Evolutionary conservation across 2,113 vertebrate species (phyloP).

Genomic region (Tragulus kanchil): DNA sequence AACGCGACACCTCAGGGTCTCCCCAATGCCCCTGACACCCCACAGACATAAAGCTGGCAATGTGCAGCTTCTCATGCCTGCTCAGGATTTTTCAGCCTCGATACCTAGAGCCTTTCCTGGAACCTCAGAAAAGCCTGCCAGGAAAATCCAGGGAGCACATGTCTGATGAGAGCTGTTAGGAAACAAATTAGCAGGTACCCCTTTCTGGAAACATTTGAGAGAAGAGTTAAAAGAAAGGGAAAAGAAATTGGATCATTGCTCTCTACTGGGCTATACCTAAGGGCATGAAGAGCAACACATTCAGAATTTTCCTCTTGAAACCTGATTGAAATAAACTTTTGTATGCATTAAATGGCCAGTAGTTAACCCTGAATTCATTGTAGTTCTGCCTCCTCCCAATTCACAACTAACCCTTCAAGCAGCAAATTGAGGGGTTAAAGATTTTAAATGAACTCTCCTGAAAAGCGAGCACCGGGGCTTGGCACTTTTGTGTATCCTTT

Average conservation of each 20-base stretch:
- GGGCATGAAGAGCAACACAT: background rate
- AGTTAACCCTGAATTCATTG: background rate
- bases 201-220: background rate
- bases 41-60: rapidly evolving
- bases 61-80: background rate
- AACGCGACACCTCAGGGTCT: background rate
- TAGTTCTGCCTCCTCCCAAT: background rate
- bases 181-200: background rate
- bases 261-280: background rate
- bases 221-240: background rate
- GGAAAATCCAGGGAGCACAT: background rate
- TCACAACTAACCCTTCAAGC: background rate
- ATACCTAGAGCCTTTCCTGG: background rate
- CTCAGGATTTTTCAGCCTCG: background rate
- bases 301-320: background rate
- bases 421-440: background rate
- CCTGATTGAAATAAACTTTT: background rate
- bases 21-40: rapidly evolving
- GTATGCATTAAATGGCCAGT: background rate
- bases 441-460: too few species aligned
- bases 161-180: background rate
- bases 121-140: background rate
- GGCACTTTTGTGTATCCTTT: background rate
- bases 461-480: background rate
- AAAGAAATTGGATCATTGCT: background rate